Conservation (phyloP, 2,888 invertebrate genomes). For the Watsonalla cultraria region DNA sequence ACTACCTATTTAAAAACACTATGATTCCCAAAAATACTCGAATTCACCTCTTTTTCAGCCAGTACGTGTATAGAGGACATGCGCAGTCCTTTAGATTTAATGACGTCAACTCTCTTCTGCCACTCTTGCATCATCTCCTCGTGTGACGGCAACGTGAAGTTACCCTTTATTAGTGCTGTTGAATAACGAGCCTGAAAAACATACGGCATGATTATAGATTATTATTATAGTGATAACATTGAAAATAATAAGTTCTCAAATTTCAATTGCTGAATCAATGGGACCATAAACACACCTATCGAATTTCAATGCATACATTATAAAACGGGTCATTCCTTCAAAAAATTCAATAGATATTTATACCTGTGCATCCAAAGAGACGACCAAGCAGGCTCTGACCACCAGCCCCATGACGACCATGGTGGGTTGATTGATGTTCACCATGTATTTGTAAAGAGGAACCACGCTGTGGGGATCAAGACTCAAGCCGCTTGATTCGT, state of each 20-base stretch:
- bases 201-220: no score
- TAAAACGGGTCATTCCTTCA: no score
- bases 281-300: no score
- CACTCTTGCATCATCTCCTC: slow-evolving; percentile 61
- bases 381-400: slow-evolving; percentile 79
- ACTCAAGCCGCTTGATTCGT: slow-evolving; percentile 79
- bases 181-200: slow-evolving; percentile 57
- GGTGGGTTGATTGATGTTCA: slow-evolving; percentile 85
- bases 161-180: slow-evolving; percentile 54
- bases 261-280: no score
- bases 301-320: no score
- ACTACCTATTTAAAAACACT: no score
- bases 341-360: neutral
- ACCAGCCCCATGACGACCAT: slow-evolving; percentile 88
- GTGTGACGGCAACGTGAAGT: slow-evolving; percentile 56
- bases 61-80: slow-evolving; percentile 55
- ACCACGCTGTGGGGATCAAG: slow-evolving; percentile 78
- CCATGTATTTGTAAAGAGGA: slow-evolving; percentile 86
- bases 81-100: slow-evolving; percentile 41
- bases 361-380: slow-evolving; percentile 67
- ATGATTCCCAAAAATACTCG: no score
- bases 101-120: slow-evolving; percentile 43
- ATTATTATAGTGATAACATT: no score
- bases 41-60: slow-evolving; percentile 55
- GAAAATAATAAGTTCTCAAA: no score